Evolutionary conservation across 1,140 invertebrate species (phyloP), one percentile per base, ranked within the genome.

Genomic region (Papilio polyxenes): DNA sequence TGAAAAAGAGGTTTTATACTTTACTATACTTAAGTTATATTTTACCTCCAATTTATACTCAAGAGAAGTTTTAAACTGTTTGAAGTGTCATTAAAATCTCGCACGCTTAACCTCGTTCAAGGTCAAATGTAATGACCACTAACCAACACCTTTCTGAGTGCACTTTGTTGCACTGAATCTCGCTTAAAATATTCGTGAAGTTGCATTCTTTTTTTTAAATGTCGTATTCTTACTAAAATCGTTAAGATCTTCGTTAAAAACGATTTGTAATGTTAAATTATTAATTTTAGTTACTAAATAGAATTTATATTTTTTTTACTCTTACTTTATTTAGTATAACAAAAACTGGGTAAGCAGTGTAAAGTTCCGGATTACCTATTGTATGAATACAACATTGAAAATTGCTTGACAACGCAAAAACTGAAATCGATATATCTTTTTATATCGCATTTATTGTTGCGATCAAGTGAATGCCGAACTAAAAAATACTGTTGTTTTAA

Each of bases 51-150:
- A 51, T 51, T 51, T 51, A 51, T 11, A 51, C 10, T 51, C 17
- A n/a, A n/a, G 17, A 59, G 17, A 59, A 44, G 40, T 2, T n/a
- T n/a, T n/a, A n/a, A n/a, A n/a, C n/a, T n/a, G n/a, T n/a, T n/a
- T n/a, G n/a, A n/a, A n/a, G n/a, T n/a, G n/a, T n/a, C n/a, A 69
- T 69, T 37, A 69, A 69, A 69, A 37, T 31, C 10, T 69, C 23
- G 9, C 65, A 69, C 31, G 65, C 65, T 69, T 69, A 69, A 69
- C 65, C 65, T 69, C 11, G 65, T 65, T 65, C 62, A 65, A 8
- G 62, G 62, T 15, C 20, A 10, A 65, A 65, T 4, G 62, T 59
- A 59, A 59, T 20, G 56, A 15, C 56, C 17, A n/a, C 59, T 20
- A 23, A 23, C 62, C 9, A 20, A 23, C 62, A 20, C 62, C 10